Conservation (phyloP, 2,113 vertebrate genomes). For the Sander vitreus region DNA sequence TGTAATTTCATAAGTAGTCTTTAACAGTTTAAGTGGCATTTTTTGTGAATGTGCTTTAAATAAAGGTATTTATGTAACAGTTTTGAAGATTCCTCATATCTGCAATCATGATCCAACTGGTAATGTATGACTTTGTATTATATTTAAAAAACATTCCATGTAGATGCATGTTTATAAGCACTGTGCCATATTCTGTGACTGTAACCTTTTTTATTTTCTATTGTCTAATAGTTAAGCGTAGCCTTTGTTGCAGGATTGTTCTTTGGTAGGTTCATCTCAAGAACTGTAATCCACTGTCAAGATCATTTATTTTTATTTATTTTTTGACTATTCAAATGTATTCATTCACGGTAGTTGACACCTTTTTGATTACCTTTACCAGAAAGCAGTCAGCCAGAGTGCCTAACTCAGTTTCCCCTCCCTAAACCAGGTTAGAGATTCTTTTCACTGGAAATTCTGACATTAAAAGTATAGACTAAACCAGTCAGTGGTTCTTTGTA, state of each 20-base stretch:
- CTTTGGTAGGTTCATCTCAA: constrained; percentile 41
- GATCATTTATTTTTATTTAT: no score
- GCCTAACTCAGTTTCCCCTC: not conserved
- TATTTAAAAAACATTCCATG: no score
- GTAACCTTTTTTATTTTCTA: constrained; percentile 10
- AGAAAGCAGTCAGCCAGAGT: not conserved
- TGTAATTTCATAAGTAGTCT: no score
- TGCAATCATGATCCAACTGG: constrained; percentile 46
- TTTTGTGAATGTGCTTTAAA: no score
- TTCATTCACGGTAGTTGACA: not conserved
- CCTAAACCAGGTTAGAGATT: not conserved
- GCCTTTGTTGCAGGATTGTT: constrained; percentile 33
- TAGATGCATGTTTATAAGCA: not conserved
- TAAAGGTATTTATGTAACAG: no score
- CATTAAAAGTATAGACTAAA: not conserved
- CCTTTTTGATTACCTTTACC: constrained; percentile 5
- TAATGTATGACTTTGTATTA: constrained; percentile 20
- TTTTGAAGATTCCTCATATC: not conserved
- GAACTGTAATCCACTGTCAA: not conserved
- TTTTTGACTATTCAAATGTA: no score
- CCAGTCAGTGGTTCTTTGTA: not conserved
- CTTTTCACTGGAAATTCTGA: not conserved
- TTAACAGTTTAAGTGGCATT: no score
- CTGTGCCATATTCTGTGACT: not conserved
- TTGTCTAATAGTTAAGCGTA: constrained; percentile 39